phyloP scores from a whole-genome alignment of 2,797 vertebrate genomes.

The Brotula barbata region DNA sequence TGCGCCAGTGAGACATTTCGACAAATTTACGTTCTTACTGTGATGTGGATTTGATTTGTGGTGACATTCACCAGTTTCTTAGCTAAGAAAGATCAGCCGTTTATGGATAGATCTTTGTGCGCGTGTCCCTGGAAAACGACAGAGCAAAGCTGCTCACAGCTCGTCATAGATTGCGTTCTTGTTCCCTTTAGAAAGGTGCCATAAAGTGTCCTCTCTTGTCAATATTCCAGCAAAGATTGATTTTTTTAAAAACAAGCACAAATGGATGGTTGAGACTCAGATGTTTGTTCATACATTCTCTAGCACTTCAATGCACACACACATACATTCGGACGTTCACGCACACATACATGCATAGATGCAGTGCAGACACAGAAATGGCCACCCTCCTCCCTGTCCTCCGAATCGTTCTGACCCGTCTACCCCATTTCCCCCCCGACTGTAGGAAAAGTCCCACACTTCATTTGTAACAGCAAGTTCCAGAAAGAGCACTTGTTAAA shows the following conservation, averaged over 20 bases:
- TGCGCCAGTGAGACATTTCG: no score
- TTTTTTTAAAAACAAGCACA: slow-evolving; percentile 51
- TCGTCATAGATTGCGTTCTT: slow-evolving; percentile 51
- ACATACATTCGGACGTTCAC: slow-evolving; percentile 33
- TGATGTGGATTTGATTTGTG: no score
- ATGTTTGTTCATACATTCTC: slow-evolving; percentile 64
- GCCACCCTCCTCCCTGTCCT: slow-evolving; percentile 47
- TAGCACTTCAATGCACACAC: slow-evolving; percentile 40
- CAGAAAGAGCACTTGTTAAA: slow-evolving; percentile 84
- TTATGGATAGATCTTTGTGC: not conserved
- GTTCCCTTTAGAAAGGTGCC: slow-evolving; percentile 68
- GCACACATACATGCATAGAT: slow-evolving; percentile 36
- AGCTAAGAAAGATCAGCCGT: no score
- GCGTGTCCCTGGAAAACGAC: no score
- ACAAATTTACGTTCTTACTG: no score
- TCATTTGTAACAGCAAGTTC: slow-evolving; percentile 83
- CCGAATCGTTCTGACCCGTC: slow-evolving; percentile 13
- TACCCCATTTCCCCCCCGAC: slow-evolving; percentile 5
- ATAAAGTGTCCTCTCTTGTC: slow-evolving; percentile 59
- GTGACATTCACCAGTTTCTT: no score
- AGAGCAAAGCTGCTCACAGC: slow-evolving; percentile 41
- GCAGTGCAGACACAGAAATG: slow-evolving; percentile 74
- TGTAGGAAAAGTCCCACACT: slow-evolving; percentile 69
- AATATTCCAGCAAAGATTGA: slow-evolving; percentile 56
- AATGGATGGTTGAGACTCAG: slow-evolving; percentile 66